These are phyloP conservation scores for human (Homo sapiens) DNA, from an alignment of 2,113 vertebrate species.

Conservation along the genomic window DNA sequence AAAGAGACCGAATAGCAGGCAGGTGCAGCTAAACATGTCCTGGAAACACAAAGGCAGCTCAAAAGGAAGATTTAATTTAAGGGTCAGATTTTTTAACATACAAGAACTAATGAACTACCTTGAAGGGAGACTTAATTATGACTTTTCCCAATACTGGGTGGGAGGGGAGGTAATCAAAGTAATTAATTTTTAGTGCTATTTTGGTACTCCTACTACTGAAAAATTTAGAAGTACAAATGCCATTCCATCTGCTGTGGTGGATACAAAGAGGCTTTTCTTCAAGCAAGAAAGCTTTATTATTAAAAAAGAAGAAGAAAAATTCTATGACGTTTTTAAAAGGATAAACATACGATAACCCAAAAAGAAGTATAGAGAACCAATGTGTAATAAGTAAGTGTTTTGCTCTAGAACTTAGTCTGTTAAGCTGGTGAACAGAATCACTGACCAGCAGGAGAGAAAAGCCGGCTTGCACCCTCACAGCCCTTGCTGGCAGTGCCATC, in stretches of 20 bases:
- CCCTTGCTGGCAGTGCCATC: background rate
- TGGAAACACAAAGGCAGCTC: background rate
- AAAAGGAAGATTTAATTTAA: background rate
- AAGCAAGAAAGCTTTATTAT: background rate
- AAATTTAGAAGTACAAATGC: slow-evolving; percentile 43
- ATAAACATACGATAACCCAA: slow-evolving; percentile 13
- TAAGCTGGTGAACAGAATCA: background rate
- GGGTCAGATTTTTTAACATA: background rate
- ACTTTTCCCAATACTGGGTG: background rate
- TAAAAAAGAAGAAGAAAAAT: background rate
- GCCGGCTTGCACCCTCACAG: background rate
- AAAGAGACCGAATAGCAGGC: background rate
- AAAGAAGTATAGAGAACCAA: background rate
- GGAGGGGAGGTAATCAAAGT: background rate
- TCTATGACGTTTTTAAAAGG: slow-evolving; percentile 7
- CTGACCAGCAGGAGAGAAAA: background rate
- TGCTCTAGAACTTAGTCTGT: background rate
- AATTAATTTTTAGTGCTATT: slow-evolving; percentile 34
- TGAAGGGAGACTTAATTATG: background rate
- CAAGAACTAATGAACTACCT: background rate
- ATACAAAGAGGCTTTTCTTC: slow-evolving; percentile 45
- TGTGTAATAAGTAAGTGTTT: background rate
- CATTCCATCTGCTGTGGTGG: slow-evolving; percentile 10
- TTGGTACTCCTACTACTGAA: slow-evolving; percentile 37
- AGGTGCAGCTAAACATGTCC: background rate